Evolutionary conservation across 2,888 invertebrate species (phyloP).

Genomic region (Pollenia griseotomentosa): DNA sequence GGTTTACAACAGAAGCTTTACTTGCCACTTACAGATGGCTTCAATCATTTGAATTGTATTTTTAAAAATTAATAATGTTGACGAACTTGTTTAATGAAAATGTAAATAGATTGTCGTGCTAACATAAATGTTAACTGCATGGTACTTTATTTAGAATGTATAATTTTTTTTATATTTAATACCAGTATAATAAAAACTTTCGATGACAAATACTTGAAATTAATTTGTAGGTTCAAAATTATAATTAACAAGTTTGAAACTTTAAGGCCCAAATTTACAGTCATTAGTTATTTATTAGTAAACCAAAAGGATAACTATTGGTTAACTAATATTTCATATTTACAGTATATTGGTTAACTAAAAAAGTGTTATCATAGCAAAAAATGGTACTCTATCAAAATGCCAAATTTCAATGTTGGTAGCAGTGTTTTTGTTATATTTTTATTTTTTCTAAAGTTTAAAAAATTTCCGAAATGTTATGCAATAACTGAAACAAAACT

Average conservation of each 20-base stretch:
- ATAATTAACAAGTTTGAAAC: not conserved
- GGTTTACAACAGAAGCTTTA: not conserved
- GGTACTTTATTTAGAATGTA: not conserved
- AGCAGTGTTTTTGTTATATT: no score
- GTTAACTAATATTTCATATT: no score
- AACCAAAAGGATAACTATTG: no score
- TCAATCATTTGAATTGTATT: not conserved
- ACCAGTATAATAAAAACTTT: not conserved
- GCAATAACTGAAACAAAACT: no score
- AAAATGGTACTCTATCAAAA: no score
- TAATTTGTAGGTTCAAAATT: not conserved
- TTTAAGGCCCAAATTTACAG: not conserved
- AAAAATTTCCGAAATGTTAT: no score
- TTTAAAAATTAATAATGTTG: constrained; percentile 9
- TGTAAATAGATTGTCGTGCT: not conserved
- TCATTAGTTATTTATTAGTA: no score
- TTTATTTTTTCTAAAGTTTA: no score
- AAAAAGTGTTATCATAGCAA: no score
- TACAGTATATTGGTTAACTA: no score
- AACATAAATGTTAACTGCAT: not conserved
- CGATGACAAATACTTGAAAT: not conserved
- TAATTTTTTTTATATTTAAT: not conserved
- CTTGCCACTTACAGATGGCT: constrained; percentile 18
- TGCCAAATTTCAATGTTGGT: no score
- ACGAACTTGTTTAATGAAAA: not conserved